Evolutionary conservation across 2,888 invertebrate genomes (phyloP), one percentile per base, ranked within the genome.

Genomic region (Palloptera scutellata): DNA sequence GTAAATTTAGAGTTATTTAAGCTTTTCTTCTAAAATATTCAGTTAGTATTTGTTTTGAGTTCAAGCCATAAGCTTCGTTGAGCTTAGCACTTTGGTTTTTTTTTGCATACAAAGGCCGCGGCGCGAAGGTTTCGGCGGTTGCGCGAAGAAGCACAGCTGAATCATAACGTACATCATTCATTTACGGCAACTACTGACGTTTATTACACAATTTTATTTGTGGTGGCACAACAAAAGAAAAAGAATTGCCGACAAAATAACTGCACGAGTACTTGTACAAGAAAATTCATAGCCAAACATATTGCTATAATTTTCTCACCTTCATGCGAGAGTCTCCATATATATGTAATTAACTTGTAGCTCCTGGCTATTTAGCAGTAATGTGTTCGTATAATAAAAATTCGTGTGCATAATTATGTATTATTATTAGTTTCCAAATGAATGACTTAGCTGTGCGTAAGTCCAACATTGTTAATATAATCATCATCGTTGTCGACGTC

Each of bases 1-100:
- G 11, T 45, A 45, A 11, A 1, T 54, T 62, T 19, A 69, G 40
- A 69, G 69, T 69, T 66, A 53, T 64, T 63, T 61, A 71, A 71
- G 71, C 69, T 71, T 66, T 69, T 19, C 52, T 48, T 67, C 42
- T 48, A 48, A 13, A 48, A 15, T 17, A 53, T 11, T 53, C 48
- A 61, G 42, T 72, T 58, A 72, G 71, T 72, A 52, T 66, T 62
- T 48, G 64, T 58, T 68, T 65, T 62, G 66, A 60, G 62, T 72
- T 70, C 66, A 68, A 41, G 19, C 58, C 41, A 68, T 45, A 62
- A 68, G 60, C 70, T 66, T 55, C 64, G 52, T 11, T n/a, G 43
- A 19, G 53, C 5, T 17, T 58, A 11, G 41, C 51, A 41, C 54
- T 17, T 17, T 13, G 45, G 45, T 13, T 11, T 13, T 45, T 11